Evolutionary conservation across 2,113 vertebrate genomes (phyloP).

Genomic region (Petroica traversi): DNA sequence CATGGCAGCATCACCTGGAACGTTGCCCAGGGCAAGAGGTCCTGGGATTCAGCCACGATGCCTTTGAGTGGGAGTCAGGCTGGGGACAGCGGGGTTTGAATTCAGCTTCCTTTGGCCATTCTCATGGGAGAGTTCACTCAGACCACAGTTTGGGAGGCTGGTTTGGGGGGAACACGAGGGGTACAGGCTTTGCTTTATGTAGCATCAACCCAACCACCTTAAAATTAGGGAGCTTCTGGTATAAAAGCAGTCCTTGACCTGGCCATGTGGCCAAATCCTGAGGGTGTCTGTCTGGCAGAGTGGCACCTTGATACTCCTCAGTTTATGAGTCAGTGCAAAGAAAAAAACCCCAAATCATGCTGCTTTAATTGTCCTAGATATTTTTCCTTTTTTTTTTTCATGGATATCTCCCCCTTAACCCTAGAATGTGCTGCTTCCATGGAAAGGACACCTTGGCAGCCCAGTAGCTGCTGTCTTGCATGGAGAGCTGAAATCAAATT

Average conservation of each 20-base stretch:
- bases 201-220: slow-evolving; percentile 42
- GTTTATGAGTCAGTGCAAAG: neutral
- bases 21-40: neutral
- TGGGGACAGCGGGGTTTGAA: neutral
- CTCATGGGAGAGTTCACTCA: neutral
- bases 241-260: neutral
- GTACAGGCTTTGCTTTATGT: neutral
- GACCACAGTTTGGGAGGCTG: neutral
- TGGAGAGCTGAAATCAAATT: neutral
- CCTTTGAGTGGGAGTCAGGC: neutral
- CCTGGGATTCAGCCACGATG: neutral
- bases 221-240: neutral
- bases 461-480: neutral
- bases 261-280: neutral
- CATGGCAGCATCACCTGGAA: neutral
- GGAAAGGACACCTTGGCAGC: neutral
- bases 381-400: too few relatives aligned
- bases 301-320: neutral
- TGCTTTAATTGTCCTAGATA: neutral
- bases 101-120: neutral
- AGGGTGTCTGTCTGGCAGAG: neutral
- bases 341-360: neutral
- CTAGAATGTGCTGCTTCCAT: neutral
- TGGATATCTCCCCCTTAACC: neutral
- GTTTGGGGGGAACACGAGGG: rapidly evolving